Evolutionary conservation across 1,140 invertebrate species (phyloP).

Genomic region (Bursaphelenchus mucronatus): DNA sequence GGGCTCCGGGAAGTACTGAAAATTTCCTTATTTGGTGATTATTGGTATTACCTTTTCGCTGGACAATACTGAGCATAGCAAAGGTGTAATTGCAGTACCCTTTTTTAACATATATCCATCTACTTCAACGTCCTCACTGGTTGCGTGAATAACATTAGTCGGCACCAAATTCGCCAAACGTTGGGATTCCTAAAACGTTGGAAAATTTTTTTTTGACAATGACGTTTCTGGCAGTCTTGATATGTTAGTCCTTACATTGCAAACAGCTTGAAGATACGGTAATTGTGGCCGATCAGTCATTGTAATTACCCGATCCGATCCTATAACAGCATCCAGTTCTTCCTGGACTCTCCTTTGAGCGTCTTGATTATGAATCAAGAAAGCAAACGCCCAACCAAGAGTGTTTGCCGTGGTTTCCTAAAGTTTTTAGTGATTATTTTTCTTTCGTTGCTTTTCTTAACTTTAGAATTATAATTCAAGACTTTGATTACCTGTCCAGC

Average conservation of each 20-base stretch:
- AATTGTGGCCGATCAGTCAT: conserved; percentile 14
- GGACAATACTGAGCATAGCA: conserved; percentile 15
- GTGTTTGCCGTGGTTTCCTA: conserved; percentile 18
- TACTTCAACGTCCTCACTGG: conserved; percentile 11
- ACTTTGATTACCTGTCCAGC: conserved; percentile 9
- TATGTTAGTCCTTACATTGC: not conserved
- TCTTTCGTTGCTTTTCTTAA: not conserved
- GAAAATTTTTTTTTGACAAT: too few relatives aligned
- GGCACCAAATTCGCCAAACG: conserved; percentile 24
- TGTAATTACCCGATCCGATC: conserved; percentile 25
- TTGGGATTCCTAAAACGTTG: conserved; percentile 16
- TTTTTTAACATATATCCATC: conserved; percentile 24
- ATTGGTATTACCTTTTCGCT: not conserved
- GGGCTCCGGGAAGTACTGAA: conserved; percentile 75
- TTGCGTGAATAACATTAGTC: conserved; percentile 5
- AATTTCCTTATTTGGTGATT: too few relatives aligned
- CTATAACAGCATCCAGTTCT: conserved; percentile 23
- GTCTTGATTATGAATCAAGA: conserved; percentile 30
- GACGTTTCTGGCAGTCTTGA: too few relatives aligned
- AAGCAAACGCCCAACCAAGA: conserved; percentile 12
- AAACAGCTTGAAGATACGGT: conserved; percentile 13
- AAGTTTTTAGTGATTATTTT: not conserved
- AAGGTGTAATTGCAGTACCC: conserved; percentile 26
- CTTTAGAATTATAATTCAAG: not conserved
- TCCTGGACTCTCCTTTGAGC: conserved; percentile 26